These are phyloP conservation scores for Mus spretus DNA, from an alignment of 2,797 vertebrate genomes.

Conservation along the genomic window DNA sequence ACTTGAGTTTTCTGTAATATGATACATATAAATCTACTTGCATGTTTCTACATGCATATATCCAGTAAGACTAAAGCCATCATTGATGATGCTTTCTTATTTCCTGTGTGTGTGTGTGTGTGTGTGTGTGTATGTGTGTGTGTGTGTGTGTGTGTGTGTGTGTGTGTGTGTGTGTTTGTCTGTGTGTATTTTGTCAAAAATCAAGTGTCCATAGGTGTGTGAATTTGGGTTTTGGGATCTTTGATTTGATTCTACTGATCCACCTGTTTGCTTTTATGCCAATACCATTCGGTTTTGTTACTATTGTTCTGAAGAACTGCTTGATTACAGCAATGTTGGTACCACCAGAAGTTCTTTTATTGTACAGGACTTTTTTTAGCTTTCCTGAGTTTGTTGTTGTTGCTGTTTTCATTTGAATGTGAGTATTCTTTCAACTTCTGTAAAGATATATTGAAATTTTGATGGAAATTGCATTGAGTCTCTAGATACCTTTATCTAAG, in stretches of 20 bases:
- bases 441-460: too few relatives aligned
- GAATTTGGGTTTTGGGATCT: too few relatives aligned
- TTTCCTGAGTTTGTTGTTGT: not conserved
- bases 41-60: not conserved
- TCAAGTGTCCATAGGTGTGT: too few relatives aligned
- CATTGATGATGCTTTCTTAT: not conserved
- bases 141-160: too few relatives aligned
- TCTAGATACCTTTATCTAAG: too few relatives aligned
- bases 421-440: too few relatives aligned
- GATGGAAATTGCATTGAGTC: too few relatives aligned
- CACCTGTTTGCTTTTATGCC: too few relatives aligned
- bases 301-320: not conserved
- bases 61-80: not conserved
- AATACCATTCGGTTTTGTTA: not conserved
- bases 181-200: not conserved
- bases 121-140: too few relatives aligned
- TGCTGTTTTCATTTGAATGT: not conserved
- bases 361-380: not conserved
- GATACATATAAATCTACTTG: not conserved
- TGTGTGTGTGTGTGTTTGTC: not conserved
- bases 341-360: not conserved
- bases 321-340: not conserved
- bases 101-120: not conserved
- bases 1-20: not conserved
- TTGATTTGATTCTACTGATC: too few relatives aligned